These are phyloP conservation scores for Champsocephalus gunnari DNA, from an alignment of 2,797 vertebrate genomes.

Conservation along the genomic window DNA sequence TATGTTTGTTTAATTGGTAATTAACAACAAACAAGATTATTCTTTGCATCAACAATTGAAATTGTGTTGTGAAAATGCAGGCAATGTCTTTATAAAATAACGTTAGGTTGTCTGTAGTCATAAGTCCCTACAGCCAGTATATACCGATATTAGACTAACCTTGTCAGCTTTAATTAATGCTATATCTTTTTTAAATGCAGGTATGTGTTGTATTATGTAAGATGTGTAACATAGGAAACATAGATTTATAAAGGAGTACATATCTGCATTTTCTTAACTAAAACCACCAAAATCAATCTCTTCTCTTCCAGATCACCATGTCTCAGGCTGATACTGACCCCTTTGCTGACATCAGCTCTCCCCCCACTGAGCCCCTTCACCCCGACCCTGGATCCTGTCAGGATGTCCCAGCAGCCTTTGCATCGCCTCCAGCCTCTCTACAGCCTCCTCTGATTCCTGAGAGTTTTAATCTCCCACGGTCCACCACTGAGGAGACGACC, in stretches of 20 bases:
- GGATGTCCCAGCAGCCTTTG: conserved; percentile 31
- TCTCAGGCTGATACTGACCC: conserved; percentile 70
- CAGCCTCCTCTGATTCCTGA: conserved; percentile 45
- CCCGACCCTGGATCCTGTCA: conserved; percentile 37
- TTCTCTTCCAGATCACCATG: conserved; percentile 77
- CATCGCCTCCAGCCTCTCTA: conserved; percentile 16
- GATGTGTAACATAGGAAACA: neutral
- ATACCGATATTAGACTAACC: neutral
- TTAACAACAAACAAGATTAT: neutral
- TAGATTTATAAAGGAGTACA: neutral
- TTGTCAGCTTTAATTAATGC: neutral
- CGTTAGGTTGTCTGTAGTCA: neutral
- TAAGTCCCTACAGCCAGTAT: too few relatives aligned
- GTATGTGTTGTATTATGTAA: neutral
- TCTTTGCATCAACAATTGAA: neutral
- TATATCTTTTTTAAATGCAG: too few relatives aligned
- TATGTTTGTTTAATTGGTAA: neutral
- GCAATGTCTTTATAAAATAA: neutral
- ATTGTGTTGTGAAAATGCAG: neutral
- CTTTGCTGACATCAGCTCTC: conserved; percentile 36
- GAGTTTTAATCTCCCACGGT: conserved; percentile 16
- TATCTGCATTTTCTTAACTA: neutral
- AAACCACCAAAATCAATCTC: conserved; percentile 5
- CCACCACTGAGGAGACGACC: neutral
- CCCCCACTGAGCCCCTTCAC: conserved; percentile 7